Percentiles rank a stretch among this genome's conserved stretches.
phyloP scores from a whole-genome alignment of 2,888 invertebrate species.

The Athripsodes cinereus region DNA sequence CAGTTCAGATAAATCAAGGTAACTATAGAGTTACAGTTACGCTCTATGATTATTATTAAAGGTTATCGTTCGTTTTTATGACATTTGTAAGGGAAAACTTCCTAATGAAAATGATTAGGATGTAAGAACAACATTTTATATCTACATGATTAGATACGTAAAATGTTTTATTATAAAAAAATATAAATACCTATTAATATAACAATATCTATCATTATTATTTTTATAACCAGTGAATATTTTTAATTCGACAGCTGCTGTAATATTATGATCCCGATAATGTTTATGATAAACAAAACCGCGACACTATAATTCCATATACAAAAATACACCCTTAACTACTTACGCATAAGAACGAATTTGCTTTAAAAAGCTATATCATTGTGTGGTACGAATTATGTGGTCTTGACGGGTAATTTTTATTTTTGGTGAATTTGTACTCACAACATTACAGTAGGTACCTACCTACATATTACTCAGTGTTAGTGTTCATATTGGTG shows the following conservation, averaged over 20 bases:
- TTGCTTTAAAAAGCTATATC: background rate
- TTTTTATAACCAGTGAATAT: background rate
- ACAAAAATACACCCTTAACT: background rate
- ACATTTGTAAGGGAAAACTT: no score
- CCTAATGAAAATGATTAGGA: no score
- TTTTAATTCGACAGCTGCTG: background rate
- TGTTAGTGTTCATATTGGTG: background rate
- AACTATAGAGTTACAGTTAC: no score
- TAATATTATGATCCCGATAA: background rate
- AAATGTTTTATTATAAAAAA: no score
- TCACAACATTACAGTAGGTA: background rate
- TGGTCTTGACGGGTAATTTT: slow-evolving; percentile 1
- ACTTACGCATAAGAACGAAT: background rate
- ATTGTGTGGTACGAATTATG: background rate
- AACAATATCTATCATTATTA: background rate
- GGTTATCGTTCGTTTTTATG: no score
- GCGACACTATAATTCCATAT: background rate
- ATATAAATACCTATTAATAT: no score
- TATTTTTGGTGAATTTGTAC: background rate
- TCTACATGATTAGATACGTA: no score
- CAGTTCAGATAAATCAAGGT: no score
- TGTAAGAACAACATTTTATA: no score
- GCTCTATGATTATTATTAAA: no score
- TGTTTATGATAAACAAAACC: background rate
- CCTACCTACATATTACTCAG: background rate